Base-by-base conservation (phyloP, 2,797 vertebrate genomes). In the Falco peregrinus region DNA sequence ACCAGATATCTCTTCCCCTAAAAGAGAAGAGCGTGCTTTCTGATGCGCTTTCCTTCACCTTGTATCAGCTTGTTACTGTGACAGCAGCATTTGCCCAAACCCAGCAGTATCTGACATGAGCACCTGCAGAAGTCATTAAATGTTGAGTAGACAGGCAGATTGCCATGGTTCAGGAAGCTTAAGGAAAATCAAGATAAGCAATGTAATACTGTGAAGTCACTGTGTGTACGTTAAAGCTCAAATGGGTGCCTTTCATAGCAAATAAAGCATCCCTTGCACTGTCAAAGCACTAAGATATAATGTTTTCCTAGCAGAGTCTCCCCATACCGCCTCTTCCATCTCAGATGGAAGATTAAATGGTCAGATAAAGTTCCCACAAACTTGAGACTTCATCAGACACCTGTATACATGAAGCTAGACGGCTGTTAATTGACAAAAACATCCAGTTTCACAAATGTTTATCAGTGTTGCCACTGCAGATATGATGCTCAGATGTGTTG, bases 1-100 rank as follows among this genome's bases (percentile, higher is more conserved):
- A 54, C 99, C 99, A 51, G 99, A 99, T 89, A 99, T 99, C 97
- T 99, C 99, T 96, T 99, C 99, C 56, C 99, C 99, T 99, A 73
- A 48, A 95, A 97, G 9, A 89, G 41, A 95, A 95, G 3, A 31
- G 8, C 5, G 21, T 31, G 26, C 14, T 64, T 96, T 95, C 74
- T 53, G 29, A 64, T 50, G 29, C 4, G 17, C 16, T 80, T 17
- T 51, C 83, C n/a, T 61, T 90, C n/a, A 77, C 5, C 41, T 70
- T 17, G 0, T 31, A 83, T 20, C 78, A 89, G 43, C 45, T 57
- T n/a, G 8, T 64, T 33, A 41, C 57, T 80, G 39, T 76, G 41
- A 76, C 59, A 84, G 74, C 21, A 83, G 37, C 56, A 67, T 28
- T 65, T 37, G 39, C 21, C 64, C 95, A 68, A 41, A 43, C 5